Evolutionary conservation across 2,888 invertebrate species (phyloP).

Genomic region (Hemicrepidius hirtus): DNA sequence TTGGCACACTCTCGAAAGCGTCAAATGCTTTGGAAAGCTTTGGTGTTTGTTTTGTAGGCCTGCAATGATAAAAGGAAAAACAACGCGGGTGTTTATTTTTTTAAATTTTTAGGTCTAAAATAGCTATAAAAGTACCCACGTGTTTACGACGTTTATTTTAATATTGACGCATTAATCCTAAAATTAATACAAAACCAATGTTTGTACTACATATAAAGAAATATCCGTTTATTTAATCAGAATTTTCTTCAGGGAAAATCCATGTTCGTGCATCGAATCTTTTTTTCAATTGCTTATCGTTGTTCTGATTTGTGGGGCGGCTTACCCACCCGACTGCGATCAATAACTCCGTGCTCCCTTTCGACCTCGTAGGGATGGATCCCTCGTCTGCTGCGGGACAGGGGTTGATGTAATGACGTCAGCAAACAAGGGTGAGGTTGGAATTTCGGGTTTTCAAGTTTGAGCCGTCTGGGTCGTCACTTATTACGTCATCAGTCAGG

Average conservation of each 20-base stretch:
- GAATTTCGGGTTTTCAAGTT: neutral
- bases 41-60: no score
- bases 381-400: constrained; percentile 9
- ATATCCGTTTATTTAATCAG: no score
- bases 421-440: neutral
- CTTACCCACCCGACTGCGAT: constrained; percentile 18
- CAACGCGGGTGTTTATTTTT: neutral
- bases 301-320: neutral
- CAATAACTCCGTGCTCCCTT: constrained; percentile 28
- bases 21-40: no score
- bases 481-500: constrained; percentile 11
- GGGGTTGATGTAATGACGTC: constrained; percentile 17
- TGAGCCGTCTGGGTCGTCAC: constrained; percentile 18
- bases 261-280: neutral
- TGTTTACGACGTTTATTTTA: neutral
- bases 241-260: neutral
- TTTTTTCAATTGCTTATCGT: neutral
- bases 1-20: neutral
- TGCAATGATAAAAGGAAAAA: neutral
- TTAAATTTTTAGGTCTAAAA: neutral
- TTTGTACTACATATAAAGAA: no score
- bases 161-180: constrained; percentile 3
- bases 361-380: constrained; percentile 5
- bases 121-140: neutral
- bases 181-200: neutral